Evolutionary conservation across 2,113 vertebrate species (phyloP).

Genomic region (Sinocyclocheilus anophthalmus): DNA sequence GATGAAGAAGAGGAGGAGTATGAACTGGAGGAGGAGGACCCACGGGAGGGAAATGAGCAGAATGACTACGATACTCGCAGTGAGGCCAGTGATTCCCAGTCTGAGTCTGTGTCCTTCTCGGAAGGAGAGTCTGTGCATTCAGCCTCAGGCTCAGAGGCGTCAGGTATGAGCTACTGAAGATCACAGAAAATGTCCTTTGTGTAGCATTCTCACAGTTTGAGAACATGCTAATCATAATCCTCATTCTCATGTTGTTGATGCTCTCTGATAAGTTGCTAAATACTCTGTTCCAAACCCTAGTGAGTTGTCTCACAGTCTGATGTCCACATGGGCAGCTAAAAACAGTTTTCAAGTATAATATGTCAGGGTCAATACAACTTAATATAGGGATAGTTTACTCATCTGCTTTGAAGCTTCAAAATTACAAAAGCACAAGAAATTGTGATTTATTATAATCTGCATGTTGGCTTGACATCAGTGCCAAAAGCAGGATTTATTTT

Average conservation of each 20-base stretch:
- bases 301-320: not conserved
- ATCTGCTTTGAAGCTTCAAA: no score
- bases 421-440: no score
- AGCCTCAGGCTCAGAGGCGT: constrained; percentile 88
- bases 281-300: constrained; percentile 1
- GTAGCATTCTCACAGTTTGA: not conserved
- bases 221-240: not conserved
- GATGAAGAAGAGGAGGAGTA: constrained; percentile 84
- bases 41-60: constrained; percentile 80
- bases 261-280: not conserved
- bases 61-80: constrained; percentile 94
- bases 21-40: constrained; percentile 85
- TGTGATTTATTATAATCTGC: no score
- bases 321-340: not conserved
- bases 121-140: constrained; percentile 89
- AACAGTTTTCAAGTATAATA: not conserved
- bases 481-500: no score
- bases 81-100: constrained; percentile 95
- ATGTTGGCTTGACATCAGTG: no score
- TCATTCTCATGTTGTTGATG: not conserved
- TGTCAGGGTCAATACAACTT: no score
- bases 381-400: no score
- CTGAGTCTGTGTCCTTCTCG: constrained; percentile 92
- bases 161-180: constrained; percentile 77
- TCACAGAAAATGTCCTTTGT: not conserved